These are phyloP conservation scores for Ypsolopha sequella DNA, from an alignment of 2,888 invertebrate species.

Conservation along the genomic window DNA sequence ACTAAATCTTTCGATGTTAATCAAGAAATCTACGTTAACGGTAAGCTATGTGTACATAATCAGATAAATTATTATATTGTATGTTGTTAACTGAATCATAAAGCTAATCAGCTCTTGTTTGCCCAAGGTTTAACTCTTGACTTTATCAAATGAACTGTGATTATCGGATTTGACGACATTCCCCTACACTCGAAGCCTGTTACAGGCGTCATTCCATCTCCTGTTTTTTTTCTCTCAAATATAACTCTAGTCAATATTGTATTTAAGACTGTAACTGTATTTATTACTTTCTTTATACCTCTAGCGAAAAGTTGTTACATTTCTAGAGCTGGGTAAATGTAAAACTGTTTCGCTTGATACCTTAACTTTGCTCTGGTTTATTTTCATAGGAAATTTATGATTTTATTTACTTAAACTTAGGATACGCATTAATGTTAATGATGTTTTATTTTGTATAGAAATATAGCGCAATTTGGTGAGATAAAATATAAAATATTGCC, in stretches of 20 bases:
- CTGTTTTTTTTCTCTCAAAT: neutral
- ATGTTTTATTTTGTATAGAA: slow-evolving; percentile 62
- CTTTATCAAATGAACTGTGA: slow-evolving; percentile 19
- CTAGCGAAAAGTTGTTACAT: slow-evolving; percentile 54
- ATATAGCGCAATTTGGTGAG: slow-evolving; percentile 57
- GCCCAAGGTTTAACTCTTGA: neutral
- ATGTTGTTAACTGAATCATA: slow-evolving; percentile 9
- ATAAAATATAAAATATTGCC: slow-evolving; percentile 64
- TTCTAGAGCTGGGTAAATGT: slow-evolving; percentile 65
- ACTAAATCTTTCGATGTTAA: slow-evolving; percentile 42
- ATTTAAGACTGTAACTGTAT: slow-evolving; percentile 24
- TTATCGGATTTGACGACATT: slow-evolving; percentile 6
- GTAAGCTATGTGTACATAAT: slow-evolving; percentile 61
- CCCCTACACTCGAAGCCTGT: neutral
- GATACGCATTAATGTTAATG: slow-evolving; percentile 35
- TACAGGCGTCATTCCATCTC: neutral
- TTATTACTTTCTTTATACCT: neutral
- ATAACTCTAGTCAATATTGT: slow-evolving; percentile 30
- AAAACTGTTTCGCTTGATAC: slow-evolving; percentile 39
- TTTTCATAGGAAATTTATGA: no score
- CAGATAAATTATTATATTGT: slow-evolving; percentile 40
- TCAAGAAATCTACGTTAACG: slow-evolving; percentile 23
- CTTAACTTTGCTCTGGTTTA: no score
- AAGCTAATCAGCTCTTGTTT: neutral
- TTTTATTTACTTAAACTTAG: no score